Conservation (phyloP, 2,797 vertebrate genomes). For the Borostomias antarcticus region DNA sequence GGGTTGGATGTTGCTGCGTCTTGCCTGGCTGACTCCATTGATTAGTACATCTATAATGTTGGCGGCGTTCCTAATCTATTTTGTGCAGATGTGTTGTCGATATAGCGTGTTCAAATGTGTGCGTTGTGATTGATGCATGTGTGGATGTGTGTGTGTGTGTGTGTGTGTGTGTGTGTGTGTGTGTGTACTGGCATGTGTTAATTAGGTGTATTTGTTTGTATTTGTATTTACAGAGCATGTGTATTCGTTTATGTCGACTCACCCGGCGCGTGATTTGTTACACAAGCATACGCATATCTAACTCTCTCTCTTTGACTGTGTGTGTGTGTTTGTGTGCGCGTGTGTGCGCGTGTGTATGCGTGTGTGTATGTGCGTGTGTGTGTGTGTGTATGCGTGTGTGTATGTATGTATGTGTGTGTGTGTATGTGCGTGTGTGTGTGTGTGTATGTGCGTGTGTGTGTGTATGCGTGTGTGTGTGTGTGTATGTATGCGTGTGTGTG, state of each 20-base stretch:
- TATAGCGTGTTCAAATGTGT: constrained; percentile 12
- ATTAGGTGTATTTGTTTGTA: neutral
- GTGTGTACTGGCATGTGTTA: constrained; percentile 17
- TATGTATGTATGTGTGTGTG: neutral
- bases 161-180: constrained; percentile 35
- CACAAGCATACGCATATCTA: no score
- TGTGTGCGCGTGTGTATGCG: constrained; percentile 10
- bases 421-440: constrained; percentile 3
- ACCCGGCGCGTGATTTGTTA: no score
- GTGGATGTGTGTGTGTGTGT: constrained; percentile 10
- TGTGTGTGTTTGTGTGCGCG: constrained; percentile 20
- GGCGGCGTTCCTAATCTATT: constrained; percentile 14
- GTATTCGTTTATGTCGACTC: no score
- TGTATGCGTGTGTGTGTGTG: neutral
- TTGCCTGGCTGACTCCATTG: neutral
- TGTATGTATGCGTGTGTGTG: neutral
- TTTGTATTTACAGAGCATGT: no score
- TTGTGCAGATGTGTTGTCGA: neutral
- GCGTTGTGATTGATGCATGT: constrained; percentile 13
- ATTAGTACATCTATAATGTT: constrained; percentile 31
- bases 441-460: neutral
- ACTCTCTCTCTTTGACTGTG: no score
- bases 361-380: constrained; percentile 32
- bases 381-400: constrained; percentile 7
- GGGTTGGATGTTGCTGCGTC: neutral